Evolutionary conservation across 2,113 vertebrate species (phyloP).

Genomic region (Lepisosteus osseus): DNA sequence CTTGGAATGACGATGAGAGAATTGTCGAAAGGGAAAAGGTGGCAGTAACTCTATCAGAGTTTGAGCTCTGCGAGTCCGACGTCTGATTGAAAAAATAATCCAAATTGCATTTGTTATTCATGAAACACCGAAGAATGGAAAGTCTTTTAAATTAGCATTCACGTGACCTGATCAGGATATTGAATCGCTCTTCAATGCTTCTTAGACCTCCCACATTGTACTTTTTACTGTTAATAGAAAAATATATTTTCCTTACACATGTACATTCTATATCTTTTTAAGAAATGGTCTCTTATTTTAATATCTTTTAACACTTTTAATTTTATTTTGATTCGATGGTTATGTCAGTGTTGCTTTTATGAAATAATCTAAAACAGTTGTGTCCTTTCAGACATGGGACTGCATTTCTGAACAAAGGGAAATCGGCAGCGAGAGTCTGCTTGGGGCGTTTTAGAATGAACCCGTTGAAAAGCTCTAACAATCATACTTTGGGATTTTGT

Average conservation of each 20-base stretch:
- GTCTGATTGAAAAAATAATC: too few species aligned
- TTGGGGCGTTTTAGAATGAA: too few species aligned
- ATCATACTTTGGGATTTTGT: constrained; percentile 22
- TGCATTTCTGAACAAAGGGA: constrained; percentile 31
- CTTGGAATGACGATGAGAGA: too few species aligned
- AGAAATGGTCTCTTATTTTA: constrained; percentile 31
- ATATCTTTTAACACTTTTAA: constrained; percentile 51
- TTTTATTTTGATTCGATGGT: constrained; percentile 46
- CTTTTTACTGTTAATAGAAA: constrained; percentile 57
- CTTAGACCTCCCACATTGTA: constrained; percentile 35
- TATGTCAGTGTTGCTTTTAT: constrained; percentile 25
- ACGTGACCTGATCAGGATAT: too few species aligned
- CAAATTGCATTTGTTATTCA: too few species aligned
- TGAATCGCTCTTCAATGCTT: too few species aligned
- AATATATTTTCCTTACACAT: constrained; percentile 63
- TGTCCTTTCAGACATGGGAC: constrained; percentile 40
- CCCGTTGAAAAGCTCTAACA: too few species aligned
- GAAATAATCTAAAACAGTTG: constrained; percentile 25
- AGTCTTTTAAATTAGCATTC: too few species aligned
- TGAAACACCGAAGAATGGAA: too few species aligned
- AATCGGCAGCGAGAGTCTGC: constrained; percentile 30
- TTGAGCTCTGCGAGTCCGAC: too few species aligned
- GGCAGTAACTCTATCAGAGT: too few species aligned
- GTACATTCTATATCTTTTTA: constrained; percentile 38
- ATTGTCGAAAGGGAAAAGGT: too few species aligned